Conservation (phyloP, 35 echinoderm and acorn worm species). For the Anneissia japonica region DNA sequence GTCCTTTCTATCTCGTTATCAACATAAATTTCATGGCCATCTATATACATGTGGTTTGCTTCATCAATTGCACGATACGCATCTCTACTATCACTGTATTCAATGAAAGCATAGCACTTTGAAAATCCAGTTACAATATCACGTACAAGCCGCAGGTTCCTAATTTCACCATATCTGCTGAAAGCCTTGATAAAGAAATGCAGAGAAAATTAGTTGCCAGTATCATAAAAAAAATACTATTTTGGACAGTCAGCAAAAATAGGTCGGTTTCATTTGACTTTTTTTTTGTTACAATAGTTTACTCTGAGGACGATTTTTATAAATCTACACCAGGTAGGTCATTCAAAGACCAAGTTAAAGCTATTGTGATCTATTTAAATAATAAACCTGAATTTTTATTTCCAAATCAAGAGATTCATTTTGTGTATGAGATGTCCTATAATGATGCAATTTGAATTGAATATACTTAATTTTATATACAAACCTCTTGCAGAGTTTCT, state of each 20-base stretch:
- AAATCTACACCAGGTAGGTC: no score
- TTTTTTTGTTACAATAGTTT: neutral
- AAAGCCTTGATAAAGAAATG: conserved; percentile 43
- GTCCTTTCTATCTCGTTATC: conserved; percentile 68
- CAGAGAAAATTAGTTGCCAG: neutral
- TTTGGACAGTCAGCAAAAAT: neutral
- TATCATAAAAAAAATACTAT: neutral
- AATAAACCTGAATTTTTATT: no score
- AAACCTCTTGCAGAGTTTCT: conserved; percentile 54
- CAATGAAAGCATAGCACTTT: conserved; percentile 87
- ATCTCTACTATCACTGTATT: conserved; percentile 41
- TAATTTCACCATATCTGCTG: conserved; percentile 68
- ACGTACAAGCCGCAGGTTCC: conserved; percentile 40
- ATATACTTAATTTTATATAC: no score
- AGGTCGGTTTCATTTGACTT: neutral
- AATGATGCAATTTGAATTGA: no score
- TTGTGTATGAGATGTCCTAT: no score
- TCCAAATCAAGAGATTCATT: no score
- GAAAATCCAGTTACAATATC: conserved; percentile 91
- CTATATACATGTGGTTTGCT: conserved; percentile 37
- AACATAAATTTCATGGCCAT: conserved; percentile 63
- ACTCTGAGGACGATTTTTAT: neutral
- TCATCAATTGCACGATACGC: conserved; percentile 46
- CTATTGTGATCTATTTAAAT: no score
- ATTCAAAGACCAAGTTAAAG: no score